Conservation (phyloP, 2,888 invertebrate genomes). For the Lasioglossum morio region DNA sequence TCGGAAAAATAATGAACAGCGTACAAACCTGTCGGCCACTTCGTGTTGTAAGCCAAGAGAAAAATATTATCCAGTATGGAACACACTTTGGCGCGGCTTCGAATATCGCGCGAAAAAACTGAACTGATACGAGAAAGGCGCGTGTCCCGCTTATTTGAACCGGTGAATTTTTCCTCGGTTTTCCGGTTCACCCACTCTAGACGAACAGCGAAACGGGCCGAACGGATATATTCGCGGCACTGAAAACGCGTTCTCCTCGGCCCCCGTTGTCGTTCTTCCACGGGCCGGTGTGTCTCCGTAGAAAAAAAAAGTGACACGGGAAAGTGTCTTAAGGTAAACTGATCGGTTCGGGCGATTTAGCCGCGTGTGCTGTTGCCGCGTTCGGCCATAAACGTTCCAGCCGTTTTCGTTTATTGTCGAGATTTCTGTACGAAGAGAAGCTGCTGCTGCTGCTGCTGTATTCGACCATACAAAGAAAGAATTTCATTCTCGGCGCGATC, state of each 20-base stretch:
- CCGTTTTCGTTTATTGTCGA: conserved; percentile 60
- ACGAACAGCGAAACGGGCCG: neutral
- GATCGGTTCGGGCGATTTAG: conserved; percentile 54
- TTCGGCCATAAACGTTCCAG: conserved; percentile 59
- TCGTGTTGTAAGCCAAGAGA: conserved; percentile 61
- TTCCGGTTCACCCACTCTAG: conserved; percentile 2
- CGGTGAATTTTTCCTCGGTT: neutral
- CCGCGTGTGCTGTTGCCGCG: conserved; percentile 54
- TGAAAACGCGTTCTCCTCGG: conserved; percentile 2
- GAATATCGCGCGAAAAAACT: conserved; percentile 54
- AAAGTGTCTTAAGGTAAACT: conserved; percentile 19
- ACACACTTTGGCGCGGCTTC: conserved; percentile 65
- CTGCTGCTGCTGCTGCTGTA: conserved; percentile 52
- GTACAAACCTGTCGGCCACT: conserved; percentile 64
- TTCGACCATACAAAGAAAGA: conserved; percentile 62
- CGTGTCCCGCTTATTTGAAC: conserved; percentile 40
- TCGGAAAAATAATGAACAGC: neutral
- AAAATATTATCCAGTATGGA: conserved; percentile 65
- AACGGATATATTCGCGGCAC: conserved; percentile 36
- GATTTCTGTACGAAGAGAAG: conserved; percentile 36
- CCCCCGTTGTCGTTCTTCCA: neutral
- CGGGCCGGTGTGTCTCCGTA: neutral
- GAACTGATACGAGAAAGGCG: conserved; percentile 46
- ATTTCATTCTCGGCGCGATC: conserved; percentile 73
- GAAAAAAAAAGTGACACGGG: neutral